These are phyloP conservation scores for Eristalis tenax DNA, from an alignment of 2,888 invertebrate genomes.

Conservation along the genomic window DNA sequence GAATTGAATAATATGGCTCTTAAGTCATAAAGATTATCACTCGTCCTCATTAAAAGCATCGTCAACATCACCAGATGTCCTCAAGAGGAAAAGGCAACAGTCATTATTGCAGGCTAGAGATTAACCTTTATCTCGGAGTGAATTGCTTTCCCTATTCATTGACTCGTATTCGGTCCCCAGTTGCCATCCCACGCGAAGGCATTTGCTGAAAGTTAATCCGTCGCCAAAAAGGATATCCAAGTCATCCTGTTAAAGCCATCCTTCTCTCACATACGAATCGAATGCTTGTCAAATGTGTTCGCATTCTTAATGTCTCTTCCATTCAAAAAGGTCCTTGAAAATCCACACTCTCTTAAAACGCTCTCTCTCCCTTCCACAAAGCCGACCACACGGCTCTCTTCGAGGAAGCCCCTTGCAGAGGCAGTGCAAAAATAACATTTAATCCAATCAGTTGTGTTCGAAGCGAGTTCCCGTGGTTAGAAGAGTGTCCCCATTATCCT, in stretches of 20 bases:
- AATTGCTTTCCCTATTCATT: not conserved
- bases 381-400: not conserved
- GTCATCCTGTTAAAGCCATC: not conserved
- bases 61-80: not conserved
- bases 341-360: not conserved
- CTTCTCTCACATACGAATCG: not conserved
- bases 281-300: not conserved
- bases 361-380: not conserved
- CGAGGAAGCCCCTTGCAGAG: not conserved
- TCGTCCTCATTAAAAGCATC: not conserved
- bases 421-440: conserved; percentile 58
- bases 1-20: too few species aligned
- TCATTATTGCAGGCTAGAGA: not conserved
- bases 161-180: not conserved
- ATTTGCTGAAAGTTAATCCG: not conserved
- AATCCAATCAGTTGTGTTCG: conserved; percentile 49
- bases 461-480: conserved; percentile 16
- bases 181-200: not conserved
- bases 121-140: not conserved
- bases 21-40: not conserved
- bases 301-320: not conserved
- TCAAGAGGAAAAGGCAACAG: not conserved
- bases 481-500: conserved; percentile 32
- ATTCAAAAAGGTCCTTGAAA: not conserved
- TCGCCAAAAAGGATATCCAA: not conserved